These are phyloP conservation scores for Eutolmus rufibarbis DNA, from an alignment of 2,888 invertebrate species.

Conservation along the genomic window DNA sequence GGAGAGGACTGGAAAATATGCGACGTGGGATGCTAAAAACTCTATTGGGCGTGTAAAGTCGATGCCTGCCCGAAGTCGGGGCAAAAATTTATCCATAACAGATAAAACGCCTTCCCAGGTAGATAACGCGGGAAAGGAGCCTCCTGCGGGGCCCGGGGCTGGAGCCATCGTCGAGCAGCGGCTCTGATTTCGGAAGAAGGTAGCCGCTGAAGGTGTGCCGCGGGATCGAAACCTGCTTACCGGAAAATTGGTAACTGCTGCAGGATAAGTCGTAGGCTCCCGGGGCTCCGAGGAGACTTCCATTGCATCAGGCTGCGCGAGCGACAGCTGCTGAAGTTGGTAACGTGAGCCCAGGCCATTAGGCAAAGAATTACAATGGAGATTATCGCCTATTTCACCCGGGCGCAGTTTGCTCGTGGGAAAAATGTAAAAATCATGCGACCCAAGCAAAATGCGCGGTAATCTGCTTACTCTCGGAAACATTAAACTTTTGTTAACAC, in stretches of 20 bases:
- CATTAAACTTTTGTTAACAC: background rate
- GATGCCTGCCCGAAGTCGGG: slow-evolving; percentile 12
- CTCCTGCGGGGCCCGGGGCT: background rate
- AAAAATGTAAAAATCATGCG: background rate
- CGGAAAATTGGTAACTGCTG: slow-evolving; percentile 24
- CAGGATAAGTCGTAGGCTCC: background rate
- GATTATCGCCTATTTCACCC: slow-evolving; percentile 21
- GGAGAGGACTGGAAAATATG: background rate
- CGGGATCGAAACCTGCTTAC: background rate
- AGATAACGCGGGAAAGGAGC: background rate
- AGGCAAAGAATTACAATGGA: slow-evolving; percentile 15
- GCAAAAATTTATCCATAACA: slow-evolving; percentile 40
- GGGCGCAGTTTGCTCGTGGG: slow-evolving; percentile 6
- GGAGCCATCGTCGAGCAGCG: background rate
- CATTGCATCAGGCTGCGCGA: background rate
- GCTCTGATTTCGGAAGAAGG: slow-evolving; percentile 20
- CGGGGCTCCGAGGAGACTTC: background rate
- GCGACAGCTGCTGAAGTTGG: slow-evolving; percentile 6
- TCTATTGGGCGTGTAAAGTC: slow-evolving; percentile 36
- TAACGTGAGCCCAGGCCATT: slow-evolving; percentile 2
- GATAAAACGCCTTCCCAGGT: slow-evolving; percentile 31
- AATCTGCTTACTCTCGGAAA: background rate
- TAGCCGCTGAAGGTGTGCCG: background rate
- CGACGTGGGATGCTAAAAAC: slow-evolving; percentile 2
- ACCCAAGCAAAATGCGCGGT: background rate